phyloP scores from a whole-genome alignment of 2,797 vertebrate genomes.

The Sebastolobus alascanus region DNA sequence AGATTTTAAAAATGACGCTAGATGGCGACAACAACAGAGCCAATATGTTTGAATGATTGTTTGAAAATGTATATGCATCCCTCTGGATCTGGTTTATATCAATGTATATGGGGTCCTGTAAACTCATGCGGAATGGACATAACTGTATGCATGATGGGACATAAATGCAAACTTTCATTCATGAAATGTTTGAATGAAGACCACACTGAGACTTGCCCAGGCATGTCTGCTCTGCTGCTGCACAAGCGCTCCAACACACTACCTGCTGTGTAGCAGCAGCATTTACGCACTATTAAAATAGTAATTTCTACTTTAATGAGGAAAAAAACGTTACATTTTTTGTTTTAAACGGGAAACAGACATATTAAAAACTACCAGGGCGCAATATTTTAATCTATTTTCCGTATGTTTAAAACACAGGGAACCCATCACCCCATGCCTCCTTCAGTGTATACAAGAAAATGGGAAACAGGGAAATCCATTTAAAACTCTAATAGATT shows the following conservation, averaged over 20 bases:
- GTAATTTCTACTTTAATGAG: not conserved
- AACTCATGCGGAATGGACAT: rapidly evolving
- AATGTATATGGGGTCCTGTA: not conserved
- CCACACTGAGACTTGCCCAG: conserved; percentile 58
- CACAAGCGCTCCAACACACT: not conserved
- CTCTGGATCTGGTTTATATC: rapidly evolving
- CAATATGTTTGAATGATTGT: not conserved
- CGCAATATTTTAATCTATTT: not conserved
- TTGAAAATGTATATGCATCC: not conserved
- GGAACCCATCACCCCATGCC: too few species aligned
- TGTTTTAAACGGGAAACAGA: not conserved
- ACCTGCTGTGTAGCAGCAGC: not conserved
- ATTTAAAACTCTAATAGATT: not conserved
- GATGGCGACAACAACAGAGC: not conserved
- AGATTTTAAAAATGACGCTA: not conserved
- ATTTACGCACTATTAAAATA: not conserved
- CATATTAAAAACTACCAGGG: not conserved
- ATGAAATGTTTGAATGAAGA: not conserved
- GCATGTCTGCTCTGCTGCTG: conserved; percentile 56
- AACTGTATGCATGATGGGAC: not conserved
- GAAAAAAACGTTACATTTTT: not conserved
- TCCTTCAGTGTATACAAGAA: not conserved
- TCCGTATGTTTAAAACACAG: not conserved
- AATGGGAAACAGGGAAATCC: not conserved
- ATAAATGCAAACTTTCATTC: not conserved